These are phyloP conservation scores for Lutra lutra DNA, from an alignment of 2,797 vertebrate genomes.

Conservation along the genomic window DNA sequence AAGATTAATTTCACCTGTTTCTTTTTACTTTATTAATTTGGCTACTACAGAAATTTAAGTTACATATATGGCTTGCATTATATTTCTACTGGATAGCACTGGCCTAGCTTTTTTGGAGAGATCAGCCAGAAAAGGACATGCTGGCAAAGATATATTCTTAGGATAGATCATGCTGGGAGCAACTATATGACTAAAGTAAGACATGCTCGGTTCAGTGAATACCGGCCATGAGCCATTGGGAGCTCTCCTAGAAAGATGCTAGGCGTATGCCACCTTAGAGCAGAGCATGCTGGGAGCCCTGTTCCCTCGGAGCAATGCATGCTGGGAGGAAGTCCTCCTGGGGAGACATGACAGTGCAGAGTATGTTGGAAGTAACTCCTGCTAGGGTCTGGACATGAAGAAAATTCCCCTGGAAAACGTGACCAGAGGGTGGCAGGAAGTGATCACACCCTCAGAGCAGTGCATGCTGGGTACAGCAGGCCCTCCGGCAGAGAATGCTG, in stretches of 20 bases:
- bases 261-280: neutral
- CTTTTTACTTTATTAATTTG: conserved; percentile 11
- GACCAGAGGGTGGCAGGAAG: neutral
- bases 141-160: neutral
- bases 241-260: neutral
- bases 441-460: neutral
- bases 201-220: neutral
- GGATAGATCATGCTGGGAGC: neutral
- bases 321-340: neutral
- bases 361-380: neutral
- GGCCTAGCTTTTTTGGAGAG: neutral
- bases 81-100: neutral
- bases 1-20: neutral
- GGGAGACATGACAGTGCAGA: neutral
- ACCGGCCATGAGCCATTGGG: neutral
- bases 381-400: neutral
- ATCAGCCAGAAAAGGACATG: neutral
- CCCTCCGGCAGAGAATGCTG: accelerated
- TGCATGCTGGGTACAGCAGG: neutral
- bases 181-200: neutral
- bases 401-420: neutral
- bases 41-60: conserved; percentile 15
- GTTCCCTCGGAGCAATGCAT: neutral
- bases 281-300: neutral
- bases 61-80: neutral